Conservation (phyloP, 2,888 invertebrate genomes). For the Xiphydria camelus region DNA sequence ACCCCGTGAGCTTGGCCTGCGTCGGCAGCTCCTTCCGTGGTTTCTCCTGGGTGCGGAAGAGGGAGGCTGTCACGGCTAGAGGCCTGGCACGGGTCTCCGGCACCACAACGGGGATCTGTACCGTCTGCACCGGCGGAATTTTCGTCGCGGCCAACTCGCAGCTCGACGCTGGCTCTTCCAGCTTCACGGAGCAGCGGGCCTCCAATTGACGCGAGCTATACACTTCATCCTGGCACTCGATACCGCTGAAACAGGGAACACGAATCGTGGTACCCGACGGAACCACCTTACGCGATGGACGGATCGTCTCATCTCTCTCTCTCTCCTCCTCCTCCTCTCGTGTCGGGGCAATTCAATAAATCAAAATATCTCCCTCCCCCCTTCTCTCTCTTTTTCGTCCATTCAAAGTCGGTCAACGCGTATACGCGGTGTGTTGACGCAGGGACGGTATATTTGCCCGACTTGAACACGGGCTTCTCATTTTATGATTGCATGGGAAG, state of each 20-base stretch:
- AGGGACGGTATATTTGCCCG: too few species aligned
- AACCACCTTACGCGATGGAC: too few species aligned
- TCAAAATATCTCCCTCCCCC: too few species aligned
- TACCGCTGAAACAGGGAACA: slow-evolving; percentile 65
- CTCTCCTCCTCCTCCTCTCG: too few species aligned
- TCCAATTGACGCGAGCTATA: slow-evolving; percentile 69
- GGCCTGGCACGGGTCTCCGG: slow-evolving; percentile 32
- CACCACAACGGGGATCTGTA: not conserved
- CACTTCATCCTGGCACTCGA: slow-evolving; percentile 79
- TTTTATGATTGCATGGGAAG: too few species aligned
- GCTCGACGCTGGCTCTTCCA: slow-evolving; percentile 23
- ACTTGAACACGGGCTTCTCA: too few species aligned
- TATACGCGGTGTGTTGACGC: too few species aligned
- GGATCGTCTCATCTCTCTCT: too few species aligned
- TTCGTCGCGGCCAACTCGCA: slow-evolving; percentile 24
- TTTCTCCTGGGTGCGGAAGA: slow-evolving; percentile 39
- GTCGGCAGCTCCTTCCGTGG: slow-evolving; percentile 13
- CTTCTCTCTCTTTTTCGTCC: too few species aligned
- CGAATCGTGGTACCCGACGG: slow-evolving; percentile 4
- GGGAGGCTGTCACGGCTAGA: slow-evolving; percentile 52
- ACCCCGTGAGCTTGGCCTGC: slow-evolving; percentile 3
- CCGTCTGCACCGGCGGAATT: slow-evolving; percentile 9
- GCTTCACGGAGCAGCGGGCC: slow-evolving; percentile 36
- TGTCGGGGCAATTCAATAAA: too few species aligned
- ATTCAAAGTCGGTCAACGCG: too few species aligned